phyloP scores from a whole-genome alignment of 1,140 invertebrate genomes.

The Drosophila sp. region DNA sequence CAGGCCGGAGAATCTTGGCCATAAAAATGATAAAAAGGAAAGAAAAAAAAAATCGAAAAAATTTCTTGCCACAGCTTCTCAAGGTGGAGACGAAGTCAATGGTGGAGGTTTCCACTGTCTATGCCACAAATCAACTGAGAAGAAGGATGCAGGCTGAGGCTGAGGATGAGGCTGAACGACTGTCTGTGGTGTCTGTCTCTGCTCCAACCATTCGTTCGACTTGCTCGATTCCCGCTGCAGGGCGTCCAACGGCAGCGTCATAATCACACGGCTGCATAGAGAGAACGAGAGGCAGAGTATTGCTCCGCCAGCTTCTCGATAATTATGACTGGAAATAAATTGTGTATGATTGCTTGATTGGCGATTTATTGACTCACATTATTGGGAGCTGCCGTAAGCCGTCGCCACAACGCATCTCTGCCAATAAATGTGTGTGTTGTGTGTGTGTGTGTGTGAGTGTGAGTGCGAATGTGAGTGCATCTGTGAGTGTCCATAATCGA shows the following conservation, averaged over 20 bases:
- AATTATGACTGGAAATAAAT: constrained; percentile 83
- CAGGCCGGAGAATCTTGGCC: constrained; percentile 27
- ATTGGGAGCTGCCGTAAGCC: constrained; percentile 72
- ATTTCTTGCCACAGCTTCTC: constrained; percentile 25
- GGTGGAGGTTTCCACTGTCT: constrained; percentile 49
- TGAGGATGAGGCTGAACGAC: constrained; percentile 38
- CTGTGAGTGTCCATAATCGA: constrained; percentile 78
- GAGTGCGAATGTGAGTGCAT: constrained; percentile 60
- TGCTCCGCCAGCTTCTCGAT: constrained; percentile 58
- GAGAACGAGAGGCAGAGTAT: constrained; percentile 20
- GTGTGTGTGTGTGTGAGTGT: constrained; percentile 33
- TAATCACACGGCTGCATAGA: constrained; percentile 74
- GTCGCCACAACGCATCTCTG: constrained; percentile 22
- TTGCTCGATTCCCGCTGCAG: constrained; percentile 57
- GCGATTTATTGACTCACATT: constrained; percentile 82
- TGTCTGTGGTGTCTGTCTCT: constrained; percentile 27
- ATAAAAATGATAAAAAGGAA: constrained; percentile 68
- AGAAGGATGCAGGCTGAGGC: constrained; percentile 57
- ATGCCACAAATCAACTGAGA: constrained; percentile 73
- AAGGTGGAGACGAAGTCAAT: background rate
- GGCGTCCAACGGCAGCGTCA: constrained; percentile 77
- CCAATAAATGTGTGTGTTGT: constrained; percentile 31
- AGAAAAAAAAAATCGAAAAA: constrained; percentile 46
- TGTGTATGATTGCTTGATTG: constrained; percentile 82
- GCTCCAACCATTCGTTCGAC: background rate